Base-by-base conservation (phyloP, 1,140 invertebrate species). In the Saccostrea glomerata region DNA sequence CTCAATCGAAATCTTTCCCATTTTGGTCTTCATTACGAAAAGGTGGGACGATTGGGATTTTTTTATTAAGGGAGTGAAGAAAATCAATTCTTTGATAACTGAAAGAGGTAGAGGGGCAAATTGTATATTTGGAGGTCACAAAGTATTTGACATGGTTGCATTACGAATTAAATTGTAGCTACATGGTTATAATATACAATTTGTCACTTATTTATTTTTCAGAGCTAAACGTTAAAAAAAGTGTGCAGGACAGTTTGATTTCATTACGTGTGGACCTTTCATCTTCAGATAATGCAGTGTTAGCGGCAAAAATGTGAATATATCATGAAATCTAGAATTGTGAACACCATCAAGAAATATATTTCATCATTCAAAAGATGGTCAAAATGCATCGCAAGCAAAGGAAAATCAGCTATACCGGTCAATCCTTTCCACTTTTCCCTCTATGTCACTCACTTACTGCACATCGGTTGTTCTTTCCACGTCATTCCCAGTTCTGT, bases 341-440 rank as follows among this genome's bases (percentile, higher is more conserved):
- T 85, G 17, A 86, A 89, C 55, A 86, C 82, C 17, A 54, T 36
- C 25, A 86, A 84, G 17, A 63, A 73, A 13, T 86, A 89, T 84
- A 83, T 55, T 63, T 55, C 58, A 12, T 55, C 70, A 77, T 89
- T 86, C 23, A 54, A 54, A 3, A 89, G 63, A 40, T 89, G 85
- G 85, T 40, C 86, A 25, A 17, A 23, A 23, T 88, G 85, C 66
- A 82, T 86, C 36, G 30, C 40, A 12, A 63, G 17, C 36, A 36
- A 86, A 17, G 77, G 77, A 56, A 60, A 86, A 36, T 17, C 58
- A n/a, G 58, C 55, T 5, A 63, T 86, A 23, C 88, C 88, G 9
- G 88, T 36, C 9, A 66, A 66, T 60, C 60, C 88, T 7, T 55
- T 86, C 20, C 88, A 89, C 58, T n/a, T 70, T 36, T 73, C 88